Evolutionary conservation across 2,797 vertebrate genomes (phyloP).

Genomic region (Halcyon leucocephala): DNA sequence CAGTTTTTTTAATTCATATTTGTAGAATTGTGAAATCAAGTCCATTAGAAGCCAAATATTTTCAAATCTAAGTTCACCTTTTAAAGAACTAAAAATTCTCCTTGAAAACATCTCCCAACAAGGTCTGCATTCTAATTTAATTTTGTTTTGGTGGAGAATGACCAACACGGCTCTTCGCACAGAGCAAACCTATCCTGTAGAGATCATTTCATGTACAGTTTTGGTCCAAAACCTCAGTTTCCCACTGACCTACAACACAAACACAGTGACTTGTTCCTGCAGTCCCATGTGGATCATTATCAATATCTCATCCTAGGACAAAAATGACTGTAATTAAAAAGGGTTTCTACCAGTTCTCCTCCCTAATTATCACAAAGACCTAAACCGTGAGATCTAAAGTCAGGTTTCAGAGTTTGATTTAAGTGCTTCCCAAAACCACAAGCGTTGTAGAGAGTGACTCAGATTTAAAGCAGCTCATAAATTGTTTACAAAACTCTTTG

Average conservation of each 20-base stretch:
- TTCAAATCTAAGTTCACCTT: not conserved
- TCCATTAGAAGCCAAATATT: not conserved
- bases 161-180: not conserved
- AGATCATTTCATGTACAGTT: fast-evolving
- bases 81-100: not conserved
- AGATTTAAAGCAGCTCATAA: not conserved
- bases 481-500: not conserved
- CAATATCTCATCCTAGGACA: not conserved
- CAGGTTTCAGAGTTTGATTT: not conserved
- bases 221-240: not conserved
- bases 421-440: not conserved
- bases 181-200: not conserved
- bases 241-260: not conserved
- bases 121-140: not conserved
- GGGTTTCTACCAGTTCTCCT: not conserved
- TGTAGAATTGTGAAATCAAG: not conserved
- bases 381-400: not conserved
- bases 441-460: not conserved
- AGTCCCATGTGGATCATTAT: not conserved
- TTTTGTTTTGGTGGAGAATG: not conserved
- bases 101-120: not conserved
- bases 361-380: not conserved
- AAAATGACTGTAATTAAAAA: not conserved
- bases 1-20: not conserved
- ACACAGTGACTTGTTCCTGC: not conserved